These are phyloP conservation scores for Amblyraja radiata DNA, from an alignment of 2,797 vertebrate species.

Conservation along the genomic window DNA sequence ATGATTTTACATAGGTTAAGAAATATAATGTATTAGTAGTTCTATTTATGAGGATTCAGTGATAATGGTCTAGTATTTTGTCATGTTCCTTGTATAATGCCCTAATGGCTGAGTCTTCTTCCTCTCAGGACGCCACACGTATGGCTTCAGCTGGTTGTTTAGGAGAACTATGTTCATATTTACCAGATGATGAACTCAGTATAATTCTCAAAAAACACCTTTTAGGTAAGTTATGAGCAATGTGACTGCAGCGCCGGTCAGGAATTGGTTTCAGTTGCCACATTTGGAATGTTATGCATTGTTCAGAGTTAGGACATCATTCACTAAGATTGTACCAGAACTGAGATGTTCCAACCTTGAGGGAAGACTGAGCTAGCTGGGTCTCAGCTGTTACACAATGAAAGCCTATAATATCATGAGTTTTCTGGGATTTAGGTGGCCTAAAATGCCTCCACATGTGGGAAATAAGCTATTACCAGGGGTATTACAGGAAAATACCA, in stretches of 20 bases:
- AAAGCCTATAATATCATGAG: not conserved
- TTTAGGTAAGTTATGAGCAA: conserved; percentile 62
- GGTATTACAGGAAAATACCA: not conserved
- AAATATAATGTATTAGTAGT: not conserved
- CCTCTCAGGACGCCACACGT: conserved; percentile 80
- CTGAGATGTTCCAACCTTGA: not conserved
- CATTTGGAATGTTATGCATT: not conserved
- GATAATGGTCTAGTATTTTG: not conserved
- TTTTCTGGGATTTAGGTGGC: not conserved
- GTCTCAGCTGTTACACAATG: not conserved
- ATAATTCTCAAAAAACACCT: conserved; percentile 76
- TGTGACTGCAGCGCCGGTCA: not conserved
- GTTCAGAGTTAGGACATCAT: not conserved
- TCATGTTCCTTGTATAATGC: not conserved
- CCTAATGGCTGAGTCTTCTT: not conserved
- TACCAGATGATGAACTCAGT: conserved; percentile 85
- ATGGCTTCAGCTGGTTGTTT: conserved; percentile 91
- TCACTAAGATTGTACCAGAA: not conserved
- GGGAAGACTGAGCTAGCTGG: too few species aligned
- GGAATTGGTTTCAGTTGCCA: not conserved
- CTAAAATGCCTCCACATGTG: not conserved
- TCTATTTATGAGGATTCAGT: not conserved
- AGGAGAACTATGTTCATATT: conserved; percentile 83
- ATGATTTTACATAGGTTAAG: too few species aligned
- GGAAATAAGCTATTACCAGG: not conserved